phyloP scores from a whole-genome alignment of 2,113 vertebrate genomes.

The Bombycilla garrulus region DNA sequence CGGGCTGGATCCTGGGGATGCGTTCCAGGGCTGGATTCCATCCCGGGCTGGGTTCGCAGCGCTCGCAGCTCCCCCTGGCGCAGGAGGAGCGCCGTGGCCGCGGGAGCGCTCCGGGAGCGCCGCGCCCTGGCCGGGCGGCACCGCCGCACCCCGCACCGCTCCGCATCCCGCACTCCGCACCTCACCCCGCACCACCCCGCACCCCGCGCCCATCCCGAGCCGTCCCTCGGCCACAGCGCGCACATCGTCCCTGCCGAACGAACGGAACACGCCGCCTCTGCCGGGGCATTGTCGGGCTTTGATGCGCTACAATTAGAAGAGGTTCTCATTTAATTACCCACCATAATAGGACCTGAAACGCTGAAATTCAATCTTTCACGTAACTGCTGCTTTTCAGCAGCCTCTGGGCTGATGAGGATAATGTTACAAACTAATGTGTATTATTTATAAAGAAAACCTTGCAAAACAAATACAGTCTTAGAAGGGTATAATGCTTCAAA shows the following conservation, averaged over 20 bases:
- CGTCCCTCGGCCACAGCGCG: background rate
- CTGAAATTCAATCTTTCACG: conserved; percentile 32
- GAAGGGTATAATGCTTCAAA: background rate
- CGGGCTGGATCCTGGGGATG: background rate
- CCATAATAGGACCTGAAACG: conserved; percentile 23
- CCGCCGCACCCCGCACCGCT: background rate
- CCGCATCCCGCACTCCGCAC: background rate
- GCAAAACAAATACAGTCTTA: conserved; percentile 15
- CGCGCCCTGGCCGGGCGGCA: background rate
- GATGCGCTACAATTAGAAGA: background rate
- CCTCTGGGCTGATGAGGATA: conserved; percentile 32
- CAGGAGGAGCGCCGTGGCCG: background rate
- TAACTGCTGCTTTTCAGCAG: conserved; percentile 12
- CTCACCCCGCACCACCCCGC: background rate
- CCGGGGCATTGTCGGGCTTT: background rate
- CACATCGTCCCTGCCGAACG: background rate
- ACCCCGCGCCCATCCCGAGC: background rate
- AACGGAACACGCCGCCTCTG: background rate
- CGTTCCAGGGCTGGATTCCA: background rate
- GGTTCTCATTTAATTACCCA: conserved; percentile 26
- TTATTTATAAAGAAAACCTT: conserved; percentile 18
- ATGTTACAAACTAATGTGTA: conserved; percentile 1
- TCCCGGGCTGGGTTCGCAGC: background rate
- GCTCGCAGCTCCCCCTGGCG: conserved; percentile 62
- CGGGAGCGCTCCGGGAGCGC: background rate